Conservation (phyloP, 2,113 vertebrate species). For the Galbula dea region DNA sequence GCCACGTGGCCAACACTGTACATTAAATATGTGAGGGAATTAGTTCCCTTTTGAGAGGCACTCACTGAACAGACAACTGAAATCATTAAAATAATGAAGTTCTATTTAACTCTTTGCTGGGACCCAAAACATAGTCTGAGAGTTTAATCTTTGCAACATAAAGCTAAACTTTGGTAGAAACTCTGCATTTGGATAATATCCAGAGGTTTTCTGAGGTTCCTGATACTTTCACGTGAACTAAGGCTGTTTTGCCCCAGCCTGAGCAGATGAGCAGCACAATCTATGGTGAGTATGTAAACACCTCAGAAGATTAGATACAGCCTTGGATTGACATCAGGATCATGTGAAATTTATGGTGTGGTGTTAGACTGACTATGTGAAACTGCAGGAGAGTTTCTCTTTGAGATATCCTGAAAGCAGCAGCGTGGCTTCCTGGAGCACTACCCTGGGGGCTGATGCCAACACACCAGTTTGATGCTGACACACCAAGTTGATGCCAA, state of each 20-base stretch:
- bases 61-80: not conserved
- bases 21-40: not conserved
- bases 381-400: not conserved
- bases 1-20: not conserved
- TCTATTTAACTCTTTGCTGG: not conserved
- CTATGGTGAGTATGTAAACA: not conserved
- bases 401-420: not conserved
- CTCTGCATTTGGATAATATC: not conserved
- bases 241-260: not conserved
- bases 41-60: not conserved
- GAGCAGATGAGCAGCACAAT: not conserved
- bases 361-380: not conserved
- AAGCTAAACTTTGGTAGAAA: not conserved
- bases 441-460: not conserved
- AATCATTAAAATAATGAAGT: not conserved
- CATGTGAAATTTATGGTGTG: not conserved
- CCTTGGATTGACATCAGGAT: not conserved
- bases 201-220: not conserved
- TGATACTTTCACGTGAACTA: not conserved
- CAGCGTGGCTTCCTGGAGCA: not conserved
- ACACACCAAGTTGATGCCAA: not conserved
- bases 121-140: not conserved
- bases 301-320: not conserved
- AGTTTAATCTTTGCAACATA: not conserved
- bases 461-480: not conserved